Conservation (phyloP, 1,140 invertebrate genomes). For the Halyomorpha halys region DNA sequence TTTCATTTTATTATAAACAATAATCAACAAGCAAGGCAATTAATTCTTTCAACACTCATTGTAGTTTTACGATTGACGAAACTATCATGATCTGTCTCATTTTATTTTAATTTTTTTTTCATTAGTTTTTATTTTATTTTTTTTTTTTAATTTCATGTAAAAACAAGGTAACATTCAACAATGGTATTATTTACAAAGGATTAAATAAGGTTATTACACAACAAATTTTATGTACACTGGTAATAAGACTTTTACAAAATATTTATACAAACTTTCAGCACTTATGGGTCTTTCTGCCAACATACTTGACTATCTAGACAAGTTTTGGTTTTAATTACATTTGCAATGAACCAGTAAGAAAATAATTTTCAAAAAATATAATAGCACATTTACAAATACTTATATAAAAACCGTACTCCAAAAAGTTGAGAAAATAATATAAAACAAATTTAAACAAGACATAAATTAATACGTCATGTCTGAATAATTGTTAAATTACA, state of each 20-base stretch:
- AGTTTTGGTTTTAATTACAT: background rate
- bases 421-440: no score
- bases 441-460: no score
- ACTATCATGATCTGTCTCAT: no score
- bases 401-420: no score
- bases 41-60: no score
- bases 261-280: constrained; percentile 9
- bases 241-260: background rate
- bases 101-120: background rate
- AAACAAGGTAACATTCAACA: constrained; percentile 2
- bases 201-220: background rate
- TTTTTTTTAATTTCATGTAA: background rate
- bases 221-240: constrained; percentile 2
- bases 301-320: background rate
- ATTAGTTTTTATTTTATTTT: background rate
- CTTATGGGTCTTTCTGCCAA: background rate
- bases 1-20: no score
- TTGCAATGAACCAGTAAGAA: background rate
- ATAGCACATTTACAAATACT: background rate
- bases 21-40: no score
- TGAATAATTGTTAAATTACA: no score
- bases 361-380: background rate
- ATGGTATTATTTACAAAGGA: background rate
- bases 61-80: no score
- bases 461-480: no score